Evolutionary conservation across 2,797 vertebrate species (phyloP).

Genomic region (Botia kubotai): DNA sequence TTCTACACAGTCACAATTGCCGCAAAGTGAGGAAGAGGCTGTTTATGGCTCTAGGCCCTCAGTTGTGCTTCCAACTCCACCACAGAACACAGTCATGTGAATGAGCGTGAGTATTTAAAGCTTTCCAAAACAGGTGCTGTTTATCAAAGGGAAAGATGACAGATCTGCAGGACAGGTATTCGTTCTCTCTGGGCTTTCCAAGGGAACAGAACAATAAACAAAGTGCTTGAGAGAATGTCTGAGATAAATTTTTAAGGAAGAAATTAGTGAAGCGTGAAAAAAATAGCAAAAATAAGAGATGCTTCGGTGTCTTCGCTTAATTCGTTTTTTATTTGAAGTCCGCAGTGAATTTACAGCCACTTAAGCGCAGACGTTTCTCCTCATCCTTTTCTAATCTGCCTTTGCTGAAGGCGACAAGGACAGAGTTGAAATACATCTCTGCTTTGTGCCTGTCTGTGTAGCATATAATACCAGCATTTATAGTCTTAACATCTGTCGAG

Average conservation of each 20-base stretch:
- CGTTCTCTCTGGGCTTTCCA: conserved; percentile 12
- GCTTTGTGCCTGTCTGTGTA: not conserved
- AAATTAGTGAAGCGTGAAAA: not conserved
- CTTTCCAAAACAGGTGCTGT: conserved; percentile 53
- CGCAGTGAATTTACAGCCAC: conserved; percentile 32
- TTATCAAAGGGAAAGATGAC: conserved; percentile 38
- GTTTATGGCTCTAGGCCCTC: conserved; percentile 42
- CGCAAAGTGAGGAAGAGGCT: conserved; percentile 14
- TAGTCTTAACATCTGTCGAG: not conserved
- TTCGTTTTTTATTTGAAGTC: conserved; percentile 10
- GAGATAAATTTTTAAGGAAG: not conserved
- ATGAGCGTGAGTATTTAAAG: conserved; percentile 31
- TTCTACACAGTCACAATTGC: conserved; percentile 65
- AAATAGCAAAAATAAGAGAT: conserved; percentile 25
- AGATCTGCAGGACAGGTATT: conserved; percentile 32
- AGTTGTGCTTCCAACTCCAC: conserved; percentile 3
- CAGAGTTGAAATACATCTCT: conserved; percentile 32
- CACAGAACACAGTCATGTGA: conserved; percentile 44
- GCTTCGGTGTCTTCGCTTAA: conserved; percentile 19
- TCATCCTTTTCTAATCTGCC: conserved; percentile 10
- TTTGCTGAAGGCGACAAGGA: conserved; percentile 27
- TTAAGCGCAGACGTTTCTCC: conserved; percentile 9
- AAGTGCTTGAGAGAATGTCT: conserved; percentile 10
- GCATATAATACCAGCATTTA: conserved; percentile 25
- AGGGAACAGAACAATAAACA: conserved; percentile 24